Evolutionary conservation across 2,113 vertebrate genomes (phyloP), one percentile per base, ranked within the genome.

Genomic region (Paratilapia polleni): DNA sequence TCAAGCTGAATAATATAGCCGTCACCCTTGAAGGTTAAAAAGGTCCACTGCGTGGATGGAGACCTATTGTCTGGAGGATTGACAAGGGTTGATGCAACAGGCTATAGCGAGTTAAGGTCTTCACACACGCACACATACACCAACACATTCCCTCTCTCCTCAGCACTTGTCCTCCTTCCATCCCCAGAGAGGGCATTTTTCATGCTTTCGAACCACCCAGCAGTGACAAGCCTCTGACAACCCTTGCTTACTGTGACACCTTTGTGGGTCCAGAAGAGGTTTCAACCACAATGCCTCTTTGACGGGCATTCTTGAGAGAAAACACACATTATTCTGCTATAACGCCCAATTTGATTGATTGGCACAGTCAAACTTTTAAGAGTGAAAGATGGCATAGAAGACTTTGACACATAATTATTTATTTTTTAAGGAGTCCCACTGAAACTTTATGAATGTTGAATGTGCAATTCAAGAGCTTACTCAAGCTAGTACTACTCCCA

Each of bases 221-320:
- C 94, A 87, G 88, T 95, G 94, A 95, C 94, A 94, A 88, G 93
- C 57, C 87, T 92, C 78, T 94, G 94, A 94, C 94, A 94, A 88
- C 80, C 81, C 57, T 79, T 90, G 92, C 93, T 91, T 88, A 85
- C 92, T 85, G 90, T 94, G 94, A 93, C 94, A 93, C 94, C 92
- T 94, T 90, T 85, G 91, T 87, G 92, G 92, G 90, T 90, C 93
- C 93, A 87, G 79, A 90, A 87, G 93, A 91, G 88, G 84, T 84
- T 92, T 90, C 81, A 87, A 70, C 68, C 86, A 89, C 89, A 82
- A 85, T 88, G 82, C 88, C 81, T 91, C 61, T 93, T 78, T 94
- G 92, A 93, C 78, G 87, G 93, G 84, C 86, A 52, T 89, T 91
- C 89, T 94, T 79, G 74, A 89, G 85, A 86, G 88, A 78, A 90